Base-by-base conservation (phyloP, 2,888 invertebrate genomes). In the Schizotus pectinicornis region DNA sequence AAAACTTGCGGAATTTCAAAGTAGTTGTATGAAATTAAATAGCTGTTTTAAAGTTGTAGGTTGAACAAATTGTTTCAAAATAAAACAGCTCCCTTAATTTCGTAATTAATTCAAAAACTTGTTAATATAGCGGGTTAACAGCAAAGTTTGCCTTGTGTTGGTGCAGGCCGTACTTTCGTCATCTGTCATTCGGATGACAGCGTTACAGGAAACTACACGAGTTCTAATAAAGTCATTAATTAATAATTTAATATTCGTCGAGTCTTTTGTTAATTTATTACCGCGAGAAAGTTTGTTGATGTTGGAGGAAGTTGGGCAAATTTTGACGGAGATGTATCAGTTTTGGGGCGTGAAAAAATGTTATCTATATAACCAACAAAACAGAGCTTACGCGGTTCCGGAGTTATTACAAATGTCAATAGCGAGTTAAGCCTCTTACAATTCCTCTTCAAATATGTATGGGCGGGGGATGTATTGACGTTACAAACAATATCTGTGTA, bases 91-190 rank as follows among this genome's bases (percentile, higher is more conserved):
- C 35, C 35, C 8, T 51, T 36, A 35, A 42, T 36, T 51, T 41
- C 51, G 46, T 45, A 53, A 53, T 53, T 53, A 53, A 53, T 53
- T 45, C 46, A 37, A 38, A 53, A 53, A 53, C 14, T 53, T 53
- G 53, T 53, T 53, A 53, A 37, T 53, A 53, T 45, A 31, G 45
- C 31, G 38, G 45, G 38, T 45, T 53, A 38, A 38, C 53, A 32
- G 38, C 38, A 6, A 53, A 53, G 53, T 53, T 53, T 45, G 22
- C 3, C 22, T 33, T 37, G 53, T 37, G 37, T 37, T 36, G 51
- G 37, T 43, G 35, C 43, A 31, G 38, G 37, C 43, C 38, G 6
- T 46, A 45, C 46, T 53, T 53, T 45, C 53, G 33, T 53, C 53
- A 53, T 53, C 53, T 53, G 53, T 53, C 53, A 53, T 53, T 37